Evolutionary conservation across 1,140 invertebrate species (phyloP).

Genomic region (Maconellicoccus hirsutus): DNA sequence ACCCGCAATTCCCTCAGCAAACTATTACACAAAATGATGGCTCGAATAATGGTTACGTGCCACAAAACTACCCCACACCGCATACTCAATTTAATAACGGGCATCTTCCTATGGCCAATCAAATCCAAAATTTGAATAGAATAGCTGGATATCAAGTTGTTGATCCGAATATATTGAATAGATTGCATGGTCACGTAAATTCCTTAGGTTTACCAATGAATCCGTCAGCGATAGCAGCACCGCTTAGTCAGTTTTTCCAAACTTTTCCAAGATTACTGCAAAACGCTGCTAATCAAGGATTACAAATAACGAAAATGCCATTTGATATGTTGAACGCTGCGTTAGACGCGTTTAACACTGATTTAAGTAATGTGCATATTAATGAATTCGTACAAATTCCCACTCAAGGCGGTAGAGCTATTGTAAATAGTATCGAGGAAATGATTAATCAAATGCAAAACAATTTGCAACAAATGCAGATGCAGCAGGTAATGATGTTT

Average conservation of each 20-base stretch:
- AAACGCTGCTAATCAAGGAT: not conserved
- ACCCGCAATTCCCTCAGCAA: no score
- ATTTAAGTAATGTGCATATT: not conserved
- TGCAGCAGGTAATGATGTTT: not conserved
- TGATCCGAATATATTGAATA: no score
- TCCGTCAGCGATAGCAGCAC: not conserved
- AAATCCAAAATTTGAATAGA: no score
- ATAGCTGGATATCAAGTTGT: no score
- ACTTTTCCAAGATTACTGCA: not conserved
- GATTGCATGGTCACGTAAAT: not conserved
- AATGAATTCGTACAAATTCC: not conserved
- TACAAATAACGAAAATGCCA: not conserved
- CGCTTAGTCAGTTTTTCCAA: not conserved
- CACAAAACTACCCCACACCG: no score
- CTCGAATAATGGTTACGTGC: no score
- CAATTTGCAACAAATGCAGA: not conserved
- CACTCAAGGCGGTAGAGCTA: not conserved
- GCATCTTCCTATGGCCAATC: no score
- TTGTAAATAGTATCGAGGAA: not conserved
- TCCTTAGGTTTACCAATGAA: not conserved
- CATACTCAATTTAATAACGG: no score
- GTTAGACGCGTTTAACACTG: not conserved
- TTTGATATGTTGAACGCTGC: not conserved
- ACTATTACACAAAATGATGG: no score
- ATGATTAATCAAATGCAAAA: not conserved